Evolutionary conservation across 2,888 invertebrate species (phyloP).

Genomic region (Neria commutata): DNA sequence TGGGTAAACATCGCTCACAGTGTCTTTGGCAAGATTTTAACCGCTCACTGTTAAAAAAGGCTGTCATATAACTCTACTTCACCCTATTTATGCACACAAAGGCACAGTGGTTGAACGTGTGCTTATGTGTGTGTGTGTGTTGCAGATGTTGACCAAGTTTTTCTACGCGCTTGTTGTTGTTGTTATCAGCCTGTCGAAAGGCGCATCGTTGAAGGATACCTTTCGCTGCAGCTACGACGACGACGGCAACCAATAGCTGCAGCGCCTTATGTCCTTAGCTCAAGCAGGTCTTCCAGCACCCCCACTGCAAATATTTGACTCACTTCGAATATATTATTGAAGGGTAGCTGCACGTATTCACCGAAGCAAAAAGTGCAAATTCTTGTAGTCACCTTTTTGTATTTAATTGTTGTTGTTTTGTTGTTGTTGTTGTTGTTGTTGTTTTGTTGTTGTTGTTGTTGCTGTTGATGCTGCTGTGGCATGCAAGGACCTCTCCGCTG

Average conservation of each 20-base stretch:
- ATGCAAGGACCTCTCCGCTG: conserved; percentile 28
- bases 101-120: not conserved
- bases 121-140: not conserved
- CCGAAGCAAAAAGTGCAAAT: too few species aligned
- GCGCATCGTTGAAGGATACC: too few species aligned
- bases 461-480: conserved; percentile 13
- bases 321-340: not conserved
- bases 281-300: not conserved
- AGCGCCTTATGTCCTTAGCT: too few species aligned
- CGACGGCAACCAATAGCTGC: not conserved
- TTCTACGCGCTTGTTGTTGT: not conserved
- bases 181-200: not conserved
- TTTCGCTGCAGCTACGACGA: too few species aligned
- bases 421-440: not conserved
- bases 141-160: too few species aligned
- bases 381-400: too few species aligned
- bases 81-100: too few species aligned
- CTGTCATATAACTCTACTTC: too few species aligned
- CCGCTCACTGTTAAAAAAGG: too few species aligned
- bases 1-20: too few species aligned
- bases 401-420: not conserved
- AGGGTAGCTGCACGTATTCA: too few species aligned
- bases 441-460: not conserved
- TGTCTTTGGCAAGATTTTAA: too few species aligned
- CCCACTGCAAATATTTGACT: not conserved